phyloP scores from a whole-genome alignment of 2,113 vertebrate species.

The Turnix velox region DNA sequence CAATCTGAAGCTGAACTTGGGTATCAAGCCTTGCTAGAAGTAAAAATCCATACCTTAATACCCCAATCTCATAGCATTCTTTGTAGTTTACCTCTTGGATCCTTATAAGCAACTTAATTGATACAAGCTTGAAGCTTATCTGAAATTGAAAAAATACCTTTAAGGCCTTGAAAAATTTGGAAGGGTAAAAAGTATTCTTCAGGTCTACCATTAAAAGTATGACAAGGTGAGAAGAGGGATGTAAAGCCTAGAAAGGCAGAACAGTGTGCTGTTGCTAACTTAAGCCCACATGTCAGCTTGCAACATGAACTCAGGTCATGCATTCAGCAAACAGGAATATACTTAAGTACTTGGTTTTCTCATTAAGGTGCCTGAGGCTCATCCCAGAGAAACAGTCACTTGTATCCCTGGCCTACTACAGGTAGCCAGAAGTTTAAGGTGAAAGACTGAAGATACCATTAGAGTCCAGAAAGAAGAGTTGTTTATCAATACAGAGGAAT shows the following conservation, averaged over 20 bases:
- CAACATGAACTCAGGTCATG: neutral
- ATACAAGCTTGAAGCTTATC: neutral
- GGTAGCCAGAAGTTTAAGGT: neutral
- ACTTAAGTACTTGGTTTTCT: neutral
- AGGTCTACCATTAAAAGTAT: neutral
- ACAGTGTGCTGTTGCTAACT: neutral
- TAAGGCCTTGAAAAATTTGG: neutral
- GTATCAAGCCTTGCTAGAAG: neutral
- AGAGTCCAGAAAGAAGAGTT: neutral
- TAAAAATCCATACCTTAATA: neutral
- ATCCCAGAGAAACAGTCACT: neutral
- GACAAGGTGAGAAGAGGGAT: accelerated
- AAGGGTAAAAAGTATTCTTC: neutral
- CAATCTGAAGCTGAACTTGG: neutral
- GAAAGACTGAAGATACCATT: neutral
- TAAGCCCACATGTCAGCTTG: neutral
- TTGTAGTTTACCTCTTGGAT: neutral
- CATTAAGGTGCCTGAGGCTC: neutral
- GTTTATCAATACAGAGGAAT: neutral
- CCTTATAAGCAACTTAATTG: neutral
- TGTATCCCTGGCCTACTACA: neutral
- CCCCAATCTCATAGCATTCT: neutral
- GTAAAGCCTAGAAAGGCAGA: neutral
- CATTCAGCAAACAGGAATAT: neutral
- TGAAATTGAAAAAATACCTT: neutral